Conservation (phyloP, 2,797 vertebrate species). For the Pipistrellus nathusii region DNA sequence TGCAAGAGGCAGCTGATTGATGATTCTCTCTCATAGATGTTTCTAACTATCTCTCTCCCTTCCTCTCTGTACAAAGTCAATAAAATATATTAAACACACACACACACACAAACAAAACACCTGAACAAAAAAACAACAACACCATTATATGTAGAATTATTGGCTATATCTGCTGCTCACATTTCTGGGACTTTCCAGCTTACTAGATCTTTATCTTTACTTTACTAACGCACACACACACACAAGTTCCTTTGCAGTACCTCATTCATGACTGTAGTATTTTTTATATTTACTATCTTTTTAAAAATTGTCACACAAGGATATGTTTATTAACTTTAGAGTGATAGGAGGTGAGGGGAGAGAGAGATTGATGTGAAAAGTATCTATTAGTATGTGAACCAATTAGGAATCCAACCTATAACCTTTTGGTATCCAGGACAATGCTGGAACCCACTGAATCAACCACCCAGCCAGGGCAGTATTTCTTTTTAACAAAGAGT, state of each 20-base stretch:
- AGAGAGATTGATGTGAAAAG: neutral
- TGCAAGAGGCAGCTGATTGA: too few species aligned
- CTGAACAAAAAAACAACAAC: too few species aligned
- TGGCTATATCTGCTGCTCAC: neutral
- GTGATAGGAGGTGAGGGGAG: too few species aligned
- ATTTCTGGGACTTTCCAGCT: neutral
- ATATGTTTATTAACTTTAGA: neutral
- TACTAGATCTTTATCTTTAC: neutral
- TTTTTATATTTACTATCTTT: neutral
- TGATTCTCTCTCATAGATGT: too few species aligned
- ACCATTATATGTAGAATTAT: neutral
- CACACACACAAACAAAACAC: too few species aligned
- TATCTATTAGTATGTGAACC: neutral
- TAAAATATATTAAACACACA: too few species aligned
- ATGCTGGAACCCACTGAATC: neutral
- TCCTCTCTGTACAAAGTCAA: too few species aligned
- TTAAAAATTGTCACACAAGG: neutral
- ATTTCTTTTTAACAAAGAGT: conserved; percentile 10
- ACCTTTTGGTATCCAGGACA: neutral
- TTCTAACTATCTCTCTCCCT: too few species aligned
- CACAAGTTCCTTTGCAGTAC: neutral
- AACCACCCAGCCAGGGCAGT: neutral
- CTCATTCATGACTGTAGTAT: neutral
- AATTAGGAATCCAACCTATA: neutral
- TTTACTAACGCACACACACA: neutral